Percentiles rank a stretch among this genome's conserved stretches.
These are phyloP conservation scores for Silurus asotus DNA, from an alignment of 2,113 vertebrate species.

Conservation along the genomic window DNA sequence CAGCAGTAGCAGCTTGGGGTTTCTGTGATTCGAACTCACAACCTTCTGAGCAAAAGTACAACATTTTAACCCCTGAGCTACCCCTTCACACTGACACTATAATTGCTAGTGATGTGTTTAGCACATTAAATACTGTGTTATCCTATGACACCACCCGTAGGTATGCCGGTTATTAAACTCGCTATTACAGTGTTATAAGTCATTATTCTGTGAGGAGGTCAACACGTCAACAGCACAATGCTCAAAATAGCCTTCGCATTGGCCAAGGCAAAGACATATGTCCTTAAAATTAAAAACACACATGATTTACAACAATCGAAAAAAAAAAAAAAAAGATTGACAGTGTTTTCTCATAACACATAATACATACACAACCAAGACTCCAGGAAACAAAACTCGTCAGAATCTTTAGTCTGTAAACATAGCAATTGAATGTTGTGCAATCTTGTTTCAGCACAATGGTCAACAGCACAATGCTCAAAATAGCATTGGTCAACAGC, in stretches of 20 bases:
- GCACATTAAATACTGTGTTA: not conserved
- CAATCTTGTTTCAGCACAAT: conserved; percentile 4
- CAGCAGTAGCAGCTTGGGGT: too few relatives aligned
- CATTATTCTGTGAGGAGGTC: not conserved
- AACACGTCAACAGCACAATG: not conserved
- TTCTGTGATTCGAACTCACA: too few relatives aligned
- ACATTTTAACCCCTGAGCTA: too few relatives aligned
- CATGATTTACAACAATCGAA: not conserved
- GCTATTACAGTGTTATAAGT: not conserved
- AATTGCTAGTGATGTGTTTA: not conserved
- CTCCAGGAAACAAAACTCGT: not conserved
- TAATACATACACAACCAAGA: not conserved
- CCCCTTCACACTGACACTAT: not conserved
- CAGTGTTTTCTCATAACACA: not conserved
- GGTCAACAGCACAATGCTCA: too few relatives aligned
- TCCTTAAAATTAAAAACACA: not conserved
- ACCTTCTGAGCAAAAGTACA: too few relatives aligned
- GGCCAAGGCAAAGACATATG: not conserved
- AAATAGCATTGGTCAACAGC: too few relatives aligned
- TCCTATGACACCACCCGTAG: not conserved
- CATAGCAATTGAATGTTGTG: not conserved
- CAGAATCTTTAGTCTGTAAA: not conserved
- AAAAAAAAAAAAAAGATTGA: not conserved
- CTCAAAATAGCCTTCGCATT: not conserved
- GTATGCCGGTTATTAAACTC: not conserved